Conservation (phyloP, 2,113 vertebrate species). For the Pogona vitticeps region DNA sequence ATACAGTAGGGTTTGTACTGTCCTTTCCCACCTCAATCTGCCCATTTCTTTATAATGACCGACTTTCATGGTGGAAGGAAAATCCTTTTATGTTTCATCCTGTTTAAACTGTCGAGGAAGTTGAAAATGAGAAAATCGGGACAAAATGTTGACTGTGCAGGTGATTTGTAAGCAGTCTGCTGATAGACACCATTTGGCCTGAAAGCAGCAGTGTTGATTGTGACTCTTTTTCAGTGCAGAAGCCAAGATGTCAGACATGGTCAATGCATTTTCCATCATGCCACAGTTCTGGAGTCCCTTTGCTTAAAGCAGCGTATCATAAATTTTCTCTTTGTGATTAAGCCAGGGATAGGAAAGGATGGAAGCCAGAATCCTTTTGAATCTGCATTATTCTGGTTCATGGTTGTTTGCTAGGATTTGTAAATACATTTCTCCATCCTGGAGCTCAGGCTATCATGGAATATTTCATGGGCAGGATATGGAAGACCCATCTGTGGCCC, state of each 20-base stretch:
- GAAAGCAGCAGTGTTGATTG: constrained; percentile 49
- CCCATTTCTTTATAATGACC: constrained; percentile 12
- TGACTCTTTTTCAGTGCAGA: constrained; percentile 65
- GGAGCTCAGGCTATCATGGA: not conserved
- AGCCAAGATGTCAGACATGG: constrained; percentile 63
- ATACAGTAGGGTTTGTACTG: fast-evolving
- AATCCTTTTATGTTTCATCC: constrained; percentile 34
- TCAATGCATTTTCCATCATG: constrained; percentile 49
- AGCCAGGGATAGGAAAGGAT: not conserved
- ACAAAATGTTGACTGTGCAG: constrained; percentile 28
- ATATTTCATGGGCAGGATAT: not conserved
- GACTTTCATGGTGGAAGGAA: not conserved
- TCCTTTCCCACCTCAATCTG: not conserved
- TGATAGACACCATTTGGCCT: constrained; percentile 68
- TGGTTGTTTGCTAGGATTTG: not conserved
- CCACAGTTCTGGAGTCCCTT: constrained; percentile 59
- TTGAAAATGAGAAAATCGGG: constrained; percentile 46
- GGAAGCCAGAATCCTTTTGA: constrained; percentile 8
- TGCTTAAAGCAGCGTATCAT: constrained; percentile 15
- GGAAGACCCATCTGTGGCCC: not conserved
- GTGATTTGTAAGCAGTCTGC: constrained; percentile 64
- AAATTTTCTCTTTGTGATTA: not conserved
- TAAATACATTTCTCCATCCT: not conserved
- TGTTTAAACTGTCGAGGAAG: constrained; percentile 45
- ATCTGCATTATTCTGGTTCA: not conserved